Evolutionary conservation across 2,888 invertebrate species (phyloP).

Genomic region (Trissolcus japonicus): DNA sequence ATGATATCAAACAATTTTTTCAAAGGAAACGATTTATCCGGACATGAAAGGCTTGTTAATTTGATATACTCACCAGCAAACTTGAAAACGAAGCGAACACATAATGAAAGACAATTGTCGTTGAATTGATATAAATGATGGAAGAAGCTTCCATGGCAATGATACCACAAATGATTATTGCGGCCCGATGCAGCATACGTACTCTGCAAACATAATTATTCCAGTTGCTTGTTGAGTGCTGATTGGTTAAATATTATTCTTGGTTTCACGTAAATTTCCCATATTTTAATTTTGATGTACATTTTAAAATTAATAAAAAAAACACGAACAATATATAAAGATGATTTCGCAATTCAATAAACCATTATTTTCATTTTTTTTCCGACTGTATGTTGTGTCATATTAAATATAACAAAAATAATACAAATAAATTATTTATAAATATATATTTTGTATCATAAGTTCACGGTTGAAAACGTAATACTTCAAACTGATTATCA

Average conservation of each 20-base stretch:
- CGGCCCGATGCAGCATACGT: slow-evolving; percentile 80
- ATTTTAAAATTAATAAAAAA: too few relatives aligned
- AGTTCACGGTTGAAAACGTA: too few relatives aligned
- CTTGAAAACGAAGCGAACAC: slow-evolving; percentile 79
- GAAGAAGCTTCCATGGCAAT: slow-evolving; percentile 80
- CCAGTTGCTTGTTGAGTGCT: slow-evolving; percentile 41
- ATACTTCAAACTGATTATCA: too few relatives aligned
- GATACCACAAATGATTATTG: slow-evolving; percentile 80
- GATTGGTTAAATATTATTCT: background rate
- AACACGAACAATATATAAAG: too few relatives aligned
- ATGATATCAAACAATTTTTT: slow-evolving; percentile 19
- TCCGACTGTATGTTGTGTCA: too few relatives aligned
- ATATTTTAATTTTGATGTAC: too few relatives aligned
- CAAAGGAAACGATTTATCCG: slow-evolving; percentile 15
- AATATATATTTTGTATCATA: too few relatives aligned
- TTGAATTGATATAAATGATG: slow-evolving; percentile 81
- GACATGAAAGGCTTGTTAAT: slow-evolving; percentile 17
- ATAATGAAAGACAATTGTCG: slow-evolving; percentile 80
- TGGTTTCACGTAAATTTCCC: too few relatives aligned
- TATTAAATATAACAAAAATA: too few relatives aligned
- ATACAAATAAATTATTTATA: too few relatives aligned
- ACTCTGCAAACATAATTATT: slow-evolving; percentile 76
- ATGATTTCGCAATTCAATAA: too few relatives aligned
- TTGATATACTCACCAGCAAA: slow-evolving; percentile 78
- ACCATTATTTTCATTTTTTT: too few relatives aligned